These are phyloP conservation scores for Chrysochloris asiatica DNA, from an alignment of 2,113 vertebrate species.

Conservation along the genomic window DNA sequence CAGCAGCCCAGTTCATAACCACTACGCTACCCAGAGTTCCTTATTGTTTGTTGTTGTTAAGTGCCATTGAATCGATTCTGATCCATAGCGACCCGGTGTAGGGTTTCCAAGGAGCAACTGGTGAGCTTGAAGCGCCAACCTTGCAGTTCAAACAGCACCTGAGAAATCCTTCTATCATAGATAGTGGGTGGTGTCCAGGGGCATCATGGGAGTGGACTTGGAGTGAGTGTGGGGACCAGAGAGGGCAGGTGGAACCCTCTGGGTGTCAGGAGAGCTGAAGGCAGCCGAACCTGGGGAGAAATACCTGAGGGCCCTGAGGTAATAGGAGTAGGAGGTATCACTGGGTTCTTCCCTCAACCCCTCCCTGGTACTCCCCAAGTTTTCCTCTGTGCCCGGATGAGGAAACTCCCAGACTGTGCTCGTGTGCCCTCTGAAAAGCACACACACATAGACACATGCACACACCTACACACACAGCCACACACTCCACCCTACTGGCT, in stretches of 20 bases:
- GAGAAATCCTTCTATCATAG: background rate
- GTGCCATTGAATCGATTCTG: too few species aligned
- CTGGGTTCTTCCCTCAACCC: background rate
- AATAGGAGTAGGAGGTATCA: fast-evolving
- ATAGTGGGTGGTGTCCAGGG: background rate
- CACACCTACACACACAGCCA: background rate
- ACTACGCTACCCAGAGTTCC: too few species aligned
- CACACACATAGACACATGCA: background rate
- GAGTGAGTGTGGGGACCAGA: background rate
- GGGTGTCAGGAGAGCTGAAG: background rate
- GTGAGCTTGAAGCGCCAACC: too few species aligned
- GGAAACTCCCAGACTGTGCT: background rate
- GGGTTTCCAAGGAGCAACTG: too few species aligned
- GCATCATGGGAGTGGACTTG: background rate
- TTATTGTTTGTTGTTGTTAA: too few species aligned
- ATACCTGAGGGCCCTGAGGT: background rate
- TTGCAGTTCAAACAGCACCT: too few species aligned
- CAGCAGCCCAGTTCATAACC: too few species aligned
- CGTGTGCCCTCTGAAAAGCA: too few species aligned
- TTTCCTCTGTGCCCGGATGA: background rate
- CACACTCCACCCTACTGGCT: background rate
- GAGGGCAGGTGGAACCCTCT: background rate
- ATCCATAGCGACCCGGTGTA: too few species aligned
- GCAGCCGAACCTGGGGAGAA: background rate
- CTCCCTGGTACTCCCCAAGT: background rate